These are phyloP conservation scores for Scophthalmus maximus DNA, from an alignment of 2,113 vertebrate species.

Conservation along the genomic window DNA sequence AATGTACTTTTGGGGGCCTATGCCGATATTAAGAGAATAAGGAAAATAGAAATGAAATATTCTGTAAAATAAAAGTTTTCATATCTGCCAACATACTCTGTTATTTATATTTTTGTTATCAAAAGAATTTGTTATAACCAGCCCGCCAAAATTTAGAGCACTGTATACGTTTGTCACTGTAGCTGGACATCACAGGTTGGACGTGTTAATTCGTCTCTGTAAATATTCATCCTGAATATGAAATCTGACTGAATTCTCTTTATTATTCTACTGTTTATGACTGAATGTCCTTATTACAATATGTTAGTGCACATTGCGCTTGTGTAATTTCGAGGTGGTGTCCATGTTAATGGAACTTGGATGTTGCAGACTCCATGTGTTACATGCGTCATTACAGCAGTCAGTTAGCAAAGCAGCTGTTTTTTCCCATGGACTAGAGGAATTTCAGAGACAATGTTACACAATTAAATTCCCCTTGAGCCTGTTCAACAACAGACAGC, in stretches of 20 bases:
- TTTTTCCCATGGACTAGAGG: slow-evolving; percentile 58
- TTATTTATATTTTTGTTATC: not conserved
- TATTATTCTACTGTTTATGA: not conserved
- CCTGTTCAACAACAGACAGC: slow-evolving; percentile 75
- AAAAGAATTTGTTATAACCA: not conserved
- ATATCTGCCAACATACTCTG: not conserved
- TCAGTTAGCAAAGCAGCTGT: slow-evolving; percentile 27
- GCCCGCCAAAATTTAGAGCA: no score
- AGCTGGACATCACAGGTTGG: not conserved
- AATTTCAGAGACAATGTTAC: slow-evolving; percentile 66
- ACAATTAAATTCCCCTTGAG: slow-evolving; percentile 79
- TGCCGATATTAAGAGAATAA: no score
- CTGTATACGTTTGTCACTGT: not conserved
- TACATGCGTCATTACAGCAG: slow-evolving; percentile 3
- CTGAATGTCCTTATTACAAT: not conserved
- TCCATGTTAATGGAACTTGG: not conserved
- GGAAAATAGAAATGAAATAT: no score
- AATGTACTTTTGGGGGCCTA: no score
- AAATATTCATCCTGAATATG: not conserved
- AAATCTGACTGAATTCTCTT: slow-evolving; percentile 3
- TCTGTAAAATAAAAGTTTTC: no score
- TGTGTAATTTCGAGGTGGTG: not conserved
- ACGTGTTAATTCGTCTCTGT: not conserved
- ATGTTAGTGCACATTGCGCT: not conserved
- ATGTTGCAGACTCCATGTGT: not conserved